Base-by-base conservation (phyloP, 2,797 vertebrate genomes). In the Tauraco hartlaubi region DNA sequence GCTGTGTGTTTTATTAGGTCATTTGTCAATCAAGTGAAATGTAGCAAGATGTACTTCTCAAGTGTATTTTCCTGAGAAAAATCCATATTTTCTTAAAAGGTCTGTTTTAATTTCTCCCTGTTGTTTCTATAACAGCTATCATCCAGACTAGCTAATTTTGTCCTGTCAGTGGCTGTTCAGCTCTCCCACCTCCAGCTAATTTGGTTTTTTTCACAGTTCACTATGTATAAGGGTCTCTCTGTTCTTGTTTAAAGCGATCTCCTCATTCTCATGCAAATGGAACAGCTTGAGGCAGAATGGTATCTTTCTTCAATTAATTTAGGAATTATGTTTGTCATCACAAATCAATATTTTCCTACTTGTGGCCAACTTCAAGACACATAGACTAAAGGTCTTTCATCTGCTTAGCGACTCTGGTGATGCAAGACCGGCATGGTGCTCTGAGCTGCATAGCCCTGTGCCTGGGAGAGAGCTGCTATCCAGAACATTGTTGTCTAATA, bases 231-330 rank as follows among this genome's bases (percentile, higher is more conserved):
- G 63, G 73, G 73, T 76, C 62, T 91, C 48, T 88, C 85, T 94
- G 83, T 90, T 90, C 90, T 92, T 94, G 55, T 94, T 90, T 94
- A 92, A 94, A 91, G 85, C 95, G 85, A 96, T 92, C 48, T 79
- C 68, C 63, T 96, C 76, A 86, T 94, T 94, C 85, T 94, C 86
- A 92, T 84, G 85, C 59, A 95, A 96, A 96, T 85, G 9, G 29
- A 66, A 85, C 67, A 90, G 71, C 90, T 93, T 67, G 76, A 95
- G 74, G 80, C 77, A 46, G 63, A 94, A 88, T 21, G 41, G 48
- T 86, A 76, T 58, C 88, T 94, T 75, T 91, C 69, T 93, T 92
- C 90, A 76, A 79, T 96, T 95, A 90, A 82, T 93, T 92, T 85
- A 85, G 74, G 96, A 96, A 91, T 93, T 79, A 74, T n/a, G 12